Conservation (phyloP, 2,113 vertebrate species). For the Peucedramus taeniatus region DNA sequence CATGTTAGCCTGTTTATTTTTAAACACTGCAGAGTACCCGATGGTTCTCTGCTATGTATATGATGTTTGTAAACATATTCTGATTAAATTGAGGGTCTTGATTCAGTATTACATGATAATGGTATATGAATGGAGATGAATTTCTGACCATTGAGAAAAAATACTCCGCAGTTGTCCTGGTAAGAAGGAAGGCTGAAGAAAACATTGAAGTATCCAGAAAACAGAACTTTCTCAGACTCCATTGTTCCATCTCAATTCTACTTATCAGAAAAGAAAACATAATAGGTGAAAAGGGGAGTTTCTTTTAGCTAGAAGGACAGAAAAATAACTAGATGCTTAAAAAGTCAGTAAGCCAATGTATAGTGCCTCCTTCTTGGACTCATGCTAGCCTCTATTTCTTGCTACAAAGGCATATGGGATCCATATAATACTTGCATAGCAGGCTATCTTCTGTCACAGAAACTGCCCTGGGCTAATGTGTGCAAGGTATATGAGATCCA, state of each 20-base stretch:
- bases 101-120: not conserved
- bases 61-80: not conserved
- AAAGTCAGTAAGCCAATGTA: not conserved
- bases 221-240: not conserved
- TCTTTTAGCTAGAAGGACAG: not conserved
- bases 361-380: not conserved
- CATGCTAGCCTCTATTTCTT: not conserved
- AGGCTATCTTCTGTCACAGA: not conserved
- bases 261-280: not conserved
- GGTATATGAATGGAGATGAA: not conserved
- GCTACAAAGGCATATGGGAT: not conserved
- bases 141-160: not conserved
- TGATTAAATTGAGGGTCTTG: not conserved
- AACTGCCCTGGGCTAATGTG: not conserved
- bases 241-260: not conserved
- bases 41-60: not conserved
- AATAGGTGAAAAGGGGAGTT: not conserved
- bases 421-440: not conserved
- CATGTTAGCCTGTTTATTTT: not conserved
- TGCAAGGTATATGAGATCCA: not conserved
- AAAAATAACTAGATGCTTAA: not conserved
- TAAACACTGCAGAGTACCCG: not conserved
- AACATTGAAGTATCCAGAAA: not conserved
- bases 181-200: not conserved
- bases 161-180: not conserved